Evolutionary conservation across 2,113 vertebrate genomes (phyloP), one percentile per base, ranked within the genome.

Genomic region (Toxotes jaculatrix): DNA sequence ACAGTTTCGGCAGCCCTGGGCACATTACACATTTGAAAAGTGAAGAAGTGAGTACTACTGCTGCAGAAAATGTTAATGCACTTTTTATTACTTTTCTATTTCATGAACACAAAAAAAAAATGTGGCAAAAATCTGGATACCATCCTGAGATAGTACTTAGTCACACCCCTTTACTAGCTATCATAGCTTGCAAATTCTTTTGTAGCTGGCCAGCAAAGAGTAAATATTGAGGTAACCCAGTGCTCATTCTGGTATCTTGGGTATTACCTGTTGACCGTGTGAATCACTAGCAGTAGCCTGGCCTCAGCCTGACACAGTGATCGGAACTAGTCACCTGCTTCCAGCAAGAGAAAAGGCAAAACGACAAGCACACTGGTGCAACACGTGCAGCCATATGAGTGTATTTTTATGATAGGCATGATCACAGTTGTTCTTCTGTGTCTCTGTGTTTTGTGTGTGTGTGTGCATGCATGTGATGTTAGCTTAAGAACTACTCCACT

Each of bases 381-480:
- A 82, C 70, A 56, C 51, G 56, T 82, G 79, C 73, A 42, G 57
- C 47, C 38, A 66, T 3, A 38, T 5, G 11, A 49, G 31, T 5
- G 5, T 38, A 7, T 38, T 57, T 61, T 21, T 31, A 7, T 43
- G 12, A 45, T 16, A 16, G 43, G 5, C 43, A 1, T 14, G n/a
- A 23, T 60, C 43, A 3, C 47, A 19, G 12, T 45, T 56, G 19
- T 49, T 7, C 8, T 53, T 62, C 8, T 55, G 21, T 42, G 59
- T 0, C 10, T 40, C 38, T 40, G 38, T 43, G 11, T 3, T 13
- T 43, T 43, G 27, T 43, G 11, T 13, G 3, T 59, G 21, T 45
- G 7, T 64, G 64, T 53, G 19, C 23, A 47, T 81, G 70, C 19
- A 31, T 73, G 42, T 75, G 34, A 59, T 36, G 32, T 38, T 42